These are phyloP conservation scores for Brenthis daphne DNA, from an alignment of 2,888 invertebrate genomes.

Conservation along the genomic window DNA sequence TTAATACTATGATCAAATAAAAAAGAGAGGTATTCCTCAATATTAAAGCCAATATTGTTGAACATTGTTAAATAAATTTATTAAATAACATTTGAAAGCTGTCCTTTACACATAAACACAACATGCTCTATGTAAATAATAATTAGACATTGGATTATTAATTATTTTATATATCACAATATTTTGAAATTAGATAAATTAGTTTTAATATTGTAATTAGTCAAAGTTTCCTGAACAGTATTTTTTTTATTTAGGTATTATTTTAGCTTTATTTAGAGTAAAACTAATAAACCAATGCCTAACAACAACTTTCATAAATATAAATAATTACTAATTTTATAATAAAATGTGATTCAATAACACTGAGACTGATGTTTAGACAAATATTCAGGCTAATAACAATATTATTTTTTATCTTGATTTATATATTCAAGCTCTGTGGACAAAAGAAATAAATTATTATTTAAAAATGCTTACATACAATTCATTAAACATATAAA, in stretches of 20 bases:
- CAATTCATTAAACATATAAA: too few species aligned
- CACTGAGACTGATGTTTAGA: slow-evolving; percentile 48
- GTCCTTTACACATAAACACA: slow-evolving; percentile 44
- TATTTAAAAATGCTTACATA: neutral
- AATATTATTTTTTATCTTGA: slow-evolving; percentile 37
- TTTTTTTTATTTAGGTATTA: too few species aligned
- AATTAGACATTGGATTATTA: slow-evolving; percentile 21
- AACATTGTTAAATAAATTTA: slow-evolving; percentile 45
- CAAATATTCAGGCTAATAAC: slow-evolving; percentile 43
- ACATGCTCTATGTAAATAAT: slow-evolving; percentile 31
- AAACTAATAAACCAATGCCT: slow-evolving; percentile 4
- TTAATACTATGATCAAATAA: slow-evolving; percentile 58
- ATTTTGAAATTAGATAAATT: neutral
- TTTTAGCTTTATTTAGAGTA: neutral
- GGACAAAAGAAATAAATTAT: slow-evolving; percentile 47
- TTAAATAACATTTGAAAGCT: slow-evolving; percentile 58
- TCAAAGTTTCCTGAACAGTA: too few species aligned
- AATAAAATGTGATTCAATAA: slow-evolving; percentile 49
- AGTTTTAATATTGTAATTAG: too few species aligned
- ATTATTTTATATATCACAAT: neutral
- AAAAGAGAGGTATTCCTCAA: slow-evolving; percentile 45
- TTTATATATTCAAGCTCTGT: slow-evolving; percentile 63
- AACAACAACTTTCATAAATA: slow-evolving; percentile 29
- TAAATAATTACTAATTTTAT: slow-evolving; percentile 39
- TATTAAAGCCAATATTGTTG: slow-evolving; percentile 40